These are phyloP conservation scores for Eupithecia tripunctaria DNA, from an alignment of 2,888 invertebrate genomes.

Conservation along the genomic window DNA sequence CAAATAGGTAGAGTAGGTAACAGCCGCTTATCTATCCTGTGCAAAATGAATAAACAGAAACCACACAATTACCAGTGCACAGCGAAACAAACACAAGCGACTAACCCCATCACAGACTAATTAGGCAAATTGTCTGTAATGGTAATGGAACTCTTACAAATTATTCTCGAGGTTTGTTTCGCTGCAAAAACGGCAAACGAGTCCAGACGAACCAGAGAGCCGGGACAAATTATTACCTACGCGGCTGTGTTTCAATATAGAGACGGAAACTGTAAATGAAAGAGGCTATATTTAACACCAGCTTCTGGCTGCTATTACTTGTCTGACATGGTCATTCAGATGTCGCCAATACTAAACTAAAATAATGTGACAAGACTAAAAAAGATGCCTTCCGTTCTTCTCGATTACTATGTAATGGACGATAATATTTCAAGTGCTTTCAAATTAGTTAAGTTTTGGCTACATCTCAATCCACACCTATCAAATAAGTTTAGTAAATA, in stretches of 20 bases:
- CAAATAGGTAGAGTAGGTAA: background rate
- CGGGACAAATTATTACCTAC: background rate
- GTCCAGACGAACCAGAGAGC: slow-evolving; percentile 24
- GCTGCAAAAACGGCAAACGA: slow-evolving; percentile 41
- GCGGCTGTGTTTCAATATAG: background rate
- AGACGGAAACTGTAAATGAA: background rate
- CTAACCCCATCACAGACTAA: slow-evolving; percentile 30
- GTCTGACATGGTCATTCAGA: no score
- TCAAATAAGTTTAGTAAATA: no score
- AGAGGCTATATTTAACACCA: background rate
- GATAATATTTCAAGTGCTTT: no score
- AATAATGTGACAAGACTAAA: no score
- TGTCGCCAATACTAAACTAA: no score
- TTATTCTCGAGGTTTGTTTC: slow-evolving; percentile 35
- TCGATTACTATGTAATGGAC: no score
- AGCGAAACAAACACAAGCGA: slow-evolving; percentile 28
- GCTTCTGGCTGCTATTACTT: no score
- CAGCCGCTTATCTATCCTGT: background rate
- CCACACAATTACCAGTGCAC: slow-evolving; percentile 25
- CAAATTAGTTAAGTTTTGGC: no score
- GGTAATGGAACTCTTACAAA: slow-evolving; percentile 40
- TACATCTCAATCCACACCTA: no score
- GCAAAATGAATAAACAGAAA: slow-evolving; percentile 25
- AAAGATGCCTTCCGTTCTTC: no score
- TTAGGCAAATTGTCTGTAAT: slow-evolving; percentile 37